Conservation (phyloP, 2,888 invertebrate genomes). For the Dasysyrphus albostriatus region DNA sequence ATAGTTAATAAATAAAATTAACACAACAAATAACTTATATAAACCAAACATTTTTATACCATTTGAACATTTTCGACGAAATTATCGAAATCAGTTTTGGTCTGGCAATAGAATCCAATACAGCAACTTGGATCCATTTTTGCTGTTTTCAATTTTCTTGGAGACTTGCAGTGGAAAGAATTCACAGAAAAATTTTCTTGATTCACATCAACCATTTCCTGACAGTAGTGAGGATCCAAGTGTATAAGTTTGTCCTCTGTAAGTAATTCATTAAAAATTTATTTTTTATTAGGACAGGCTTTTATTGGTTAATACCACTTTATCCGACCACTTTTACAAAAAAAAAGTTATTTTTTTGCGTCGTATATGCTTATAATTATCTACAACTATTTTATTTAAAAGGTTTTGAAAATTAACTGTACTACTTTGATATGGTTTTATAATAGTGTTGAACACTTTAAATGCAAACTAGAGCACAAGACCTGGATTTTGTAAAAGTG, state of each 20-base stretch:
- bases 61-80: slow-evolving; percentile 89
- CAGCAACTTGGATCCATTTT: slow-evolving; percentile 98
- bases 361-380: no score
- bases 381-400: no score
- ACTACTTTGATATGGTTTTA: no score
- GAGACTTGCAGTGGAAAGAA: slow-evolving; percentile 94
- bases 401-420: no score
- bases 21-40: not conserved
- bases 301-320: no score
- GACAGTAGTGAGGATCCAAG: slow-evolving; percentile 97
- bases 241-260: slow-evolving; percentile 95
- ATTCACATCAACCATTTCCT: slow-evolving; percentile 94
- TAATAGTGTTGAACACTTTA: no score
- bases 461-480: no score
- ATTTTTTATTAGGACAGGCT: no score
- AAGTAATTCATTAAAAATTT: slow-evolving; percentile 62
- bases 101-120: slow-evolving; percentile 93
- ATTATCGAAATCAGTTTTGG: slow-evolving; percentile 90
- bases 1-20: slow-evolving; percentile 46
- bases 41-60: slow-evolving; percentile 78
- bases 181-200: slow-evolving; percentile 90
- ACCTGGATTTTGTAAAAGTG: no score
- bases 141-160: slow-evolving; percentile 91
- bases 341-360: no score
- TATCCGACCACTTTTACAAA: no score